A percentile compares a stretch with the other conserved stretches of the same genome.
phyloP scores from a whole-genome alignment of 2,113 vertebrate genomes.

The Leucopsar rothschildi region DNA sequence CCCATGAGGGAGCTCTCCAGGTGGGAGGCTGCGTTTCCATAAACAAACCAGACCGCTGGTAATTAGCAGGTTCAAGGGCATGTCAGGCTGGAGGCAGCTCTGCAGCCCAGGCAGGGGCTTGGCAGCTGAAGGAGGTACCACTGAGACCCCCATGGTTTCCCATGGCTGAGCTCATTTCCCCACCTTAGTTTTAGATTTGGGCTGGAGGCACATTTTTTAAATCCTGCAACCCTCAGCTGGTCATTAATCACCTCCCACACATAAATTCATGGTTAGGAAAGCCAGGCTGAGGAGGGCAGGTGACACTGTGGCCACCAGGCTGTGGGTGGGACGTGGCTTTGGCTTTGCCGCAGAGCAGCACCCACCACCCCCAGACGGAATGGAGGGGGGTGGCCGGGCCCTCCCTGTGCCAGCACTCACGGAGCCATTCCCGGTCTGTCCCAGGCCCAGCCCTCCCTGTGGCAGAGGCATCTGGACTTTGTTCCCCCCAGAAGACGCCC shows the following conservation, averaged over 20 bases:
- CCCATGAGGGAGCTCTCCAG: neutral
- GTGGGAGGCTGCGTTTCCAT: neutral
- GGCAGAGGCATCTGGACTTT: neutral
- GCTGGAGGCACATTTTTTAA: fast-evolving
- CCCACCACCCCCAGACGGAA: fast-evolving
- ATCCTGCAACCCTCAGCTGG: neutral
- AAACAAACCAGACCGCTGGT: neutral
- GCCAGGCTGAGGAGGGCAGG: neutral
- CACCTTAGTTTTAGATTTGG: neutral
- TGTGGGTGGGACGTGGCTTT: neutral
- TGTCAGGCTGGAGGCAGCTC: neutral
- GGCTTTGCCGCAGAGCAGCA: fast-evolving
- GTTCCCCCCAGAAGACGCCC: neutral
- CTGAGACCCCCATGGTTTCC: neutral
- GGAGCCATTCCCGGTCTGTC: fast-evolving
- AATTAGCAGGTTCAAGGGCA: neutral
- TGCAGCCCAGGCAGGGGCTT: neutral
- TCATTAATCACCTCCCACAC: neutral
- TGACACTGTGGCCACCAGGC: neutral
- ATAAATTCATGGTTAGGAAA: neutral
- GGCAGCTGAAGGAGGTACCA: neutral
- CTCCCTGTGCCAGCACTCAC: neutral
- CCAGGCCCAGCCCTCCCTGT: neutral
- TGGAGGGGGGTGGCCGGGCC: fast-evolving
- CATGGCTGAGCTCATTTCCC: fast-evolving